Evolutionary conservation across 2,113 vertebrate genomes (phyloP).

Genomic region (Eudyptes chrysolophus): DNA sequence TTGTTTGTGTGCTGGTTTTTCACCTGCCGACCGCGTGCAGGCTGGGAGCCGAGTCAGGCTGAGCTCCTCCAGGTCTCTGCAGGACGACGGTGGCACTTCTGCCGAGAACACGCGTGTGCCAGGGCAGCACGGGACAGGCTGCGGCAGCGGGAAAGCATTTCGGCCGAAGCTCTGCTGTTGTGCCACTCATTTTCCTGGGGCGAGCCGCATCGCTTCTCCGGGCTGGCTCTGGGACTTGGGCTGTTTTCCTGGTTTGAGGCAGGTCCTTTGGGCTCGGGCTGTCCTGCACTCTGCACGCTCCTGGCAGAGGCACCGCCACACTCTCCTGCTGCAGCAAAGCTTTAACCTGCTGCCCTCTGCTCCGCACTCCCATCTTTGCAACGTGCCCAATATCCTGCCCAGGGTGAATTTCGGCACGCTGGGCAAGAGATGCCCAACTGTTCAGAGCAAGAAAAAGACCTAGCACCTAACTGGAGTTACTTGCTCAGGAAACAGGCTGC

Average conservation of each 20-base stretch:
- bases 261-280: not conserved
- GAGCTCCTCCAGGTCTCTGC: not conserved
- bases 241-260: not conserved
- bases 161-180: not conserved
- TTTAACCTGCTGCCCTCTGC: not conserved
- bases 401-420: not conserved
- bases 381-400: fast-evolving
- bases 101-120: not conserved
- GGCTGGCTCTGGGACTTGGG: not conserved
- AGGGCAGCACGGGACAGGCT: not conserved
- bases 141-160: not conserved
- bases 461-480: not conserved
- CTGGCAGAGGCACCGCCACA: not conserved
- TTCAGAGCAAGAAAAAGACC: not conserved
- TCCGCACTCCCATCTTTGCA: not conserved
- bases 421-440: not conserved
- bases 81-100: not conserved
- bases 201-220: not conserved
- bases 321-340: not conserved
- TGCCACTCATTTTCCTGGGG: not conserved
- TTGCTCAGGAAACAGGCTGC: not conserved
- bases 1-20: not conserved
- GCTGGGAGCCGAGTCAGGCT: not conserved
- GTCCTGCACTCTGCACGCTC: not conserved
- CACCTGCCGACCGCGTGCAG: not conserved